Evolutionary conservation across 2,113 vertebrate genomes (phyloP).

Genomic region (Delphinapterus leucas): DNA sequence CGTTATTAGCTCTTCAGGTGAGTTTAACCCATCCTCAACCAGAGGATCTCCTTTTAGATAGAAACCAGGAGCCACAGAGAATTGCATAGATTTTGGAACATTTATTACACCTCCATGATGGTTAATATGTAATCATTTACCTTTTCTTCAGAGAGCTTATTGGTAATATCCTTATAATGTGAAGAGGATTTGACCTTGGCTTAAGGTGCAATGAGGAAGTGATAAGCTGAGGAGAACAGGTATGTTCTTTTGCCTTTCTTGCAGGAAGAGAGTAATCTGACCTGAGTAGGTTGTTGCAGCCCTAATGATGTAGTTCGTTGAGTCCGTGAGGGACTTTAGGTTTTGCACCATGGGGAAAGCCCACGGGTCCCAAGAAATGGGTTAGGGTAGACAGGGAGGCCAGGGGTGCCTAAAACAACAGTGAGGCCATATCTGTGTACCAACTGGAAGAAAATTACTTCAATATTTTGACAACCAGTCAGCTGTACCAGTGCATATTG

Average conservation of each 20-base stretch:
- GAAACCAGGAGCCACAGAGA: neutral
- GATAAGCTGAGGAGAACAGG: neutral
- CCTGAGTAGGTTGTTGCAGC: neutral
- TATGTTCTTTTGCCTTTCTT: neutral
- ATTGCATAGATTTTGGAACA: neutral
- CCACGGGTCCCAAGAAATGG: neutral
- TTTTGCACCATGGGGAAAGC: neutral
- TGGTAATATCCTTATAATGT: neutral
- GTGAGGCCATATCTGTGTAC: neutral
- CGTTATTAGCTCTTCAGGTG: neutral
- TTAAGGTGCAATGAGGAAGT: neutral
- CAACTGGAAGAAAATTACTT: neutral
- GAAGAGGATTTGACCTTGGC: neutral
- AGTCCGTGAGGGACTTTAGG: neutral
- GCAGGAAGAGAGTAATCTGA: neutral
- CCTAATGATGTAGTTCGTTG: neutral
- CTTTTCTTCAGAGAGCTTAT: neutral
- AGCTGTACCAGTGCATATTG: neutral
- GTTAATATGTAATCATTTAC: neutral
- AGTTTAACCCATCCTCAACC: neutral
- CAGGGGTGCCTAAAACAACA: neutral
- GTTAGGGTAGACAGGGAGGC: neutral
- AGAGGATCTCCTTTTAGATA: neutral
- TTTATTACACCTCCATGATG: neutral
- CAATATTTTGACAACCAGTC: neutral